phyloP scores from a whole-genome alignment of 2,113 vertebrate genomes.

The Caranx melampygus region DNA sequence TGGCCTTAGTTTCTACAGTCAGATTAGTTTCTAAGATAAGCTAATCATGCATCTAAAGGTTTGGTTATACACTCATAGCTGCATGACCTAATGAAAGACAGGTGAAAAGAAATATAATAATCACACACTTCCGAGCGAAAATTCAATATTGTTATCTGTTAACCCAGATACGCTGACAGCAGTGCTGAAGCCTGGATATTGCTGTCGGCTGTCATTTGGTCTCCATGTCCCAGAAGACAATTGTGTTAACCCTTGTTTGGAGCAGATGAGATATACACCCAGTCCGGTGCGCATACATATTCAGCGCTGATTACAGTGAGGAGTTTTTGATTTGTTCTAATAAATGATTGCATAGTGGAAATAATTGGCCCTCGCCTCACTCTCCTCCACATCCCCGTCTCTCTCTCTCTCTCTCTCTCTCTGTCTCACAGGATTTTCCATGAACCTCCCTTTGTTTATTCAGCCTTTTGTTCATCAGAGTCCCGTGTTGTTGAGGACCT shows the following conservation, averaged over 20 bases:
- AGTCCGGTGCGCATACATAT: conserved; percentile 45
- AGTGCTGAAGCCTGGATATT: neutral
- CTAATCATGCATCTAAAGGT: conserved; percentile 17
- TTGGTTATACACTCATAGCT: neutral
- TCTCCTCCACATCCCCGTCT: conserved; percentile 3
- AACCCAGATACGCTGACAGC: conserved; percentile 18
- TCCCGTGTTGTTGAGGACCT: conserved; percentile 12
- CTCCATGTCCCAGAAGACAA: conserved; percentile 34
- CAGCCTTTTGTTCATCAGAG: conserved; percentile 15
- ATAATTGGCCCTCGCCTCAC: conserved; percentile 41
- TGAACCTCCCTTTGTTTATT: conserved; percentile 37
- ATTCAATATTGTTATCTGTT: conserved; percentile 6
- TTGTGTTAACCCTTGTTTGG: conserved; percentile 24
- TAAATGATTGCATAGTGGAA: conserved; percentile 52
- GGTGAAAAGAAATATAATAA: conserved; percentile 31
- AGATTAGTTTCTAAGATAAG: conserved; percentile 2
- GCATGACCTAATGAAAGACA: neutral
- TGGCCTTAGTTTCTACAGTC: neutral
- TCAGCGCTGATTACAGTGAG: conserved; percentile 43
- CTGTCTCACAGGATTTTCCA: conserved; percentile 45
- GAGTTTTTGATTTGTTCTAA: conserved; percentile 54
- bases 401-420: neutral
- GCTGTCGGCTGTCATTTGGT: conserved; percentile 19
- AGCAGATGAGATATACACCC: conserved; percentile 28
- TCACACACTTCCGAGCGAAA: neutral